Percentiles rank a stretch among this genome's conserved stretches.
These are phyloP conservation scores for Glossophaga mutica DNA, from an alignment of 2,797 vertebrate species.

Conservation along the genomic window DNA sequence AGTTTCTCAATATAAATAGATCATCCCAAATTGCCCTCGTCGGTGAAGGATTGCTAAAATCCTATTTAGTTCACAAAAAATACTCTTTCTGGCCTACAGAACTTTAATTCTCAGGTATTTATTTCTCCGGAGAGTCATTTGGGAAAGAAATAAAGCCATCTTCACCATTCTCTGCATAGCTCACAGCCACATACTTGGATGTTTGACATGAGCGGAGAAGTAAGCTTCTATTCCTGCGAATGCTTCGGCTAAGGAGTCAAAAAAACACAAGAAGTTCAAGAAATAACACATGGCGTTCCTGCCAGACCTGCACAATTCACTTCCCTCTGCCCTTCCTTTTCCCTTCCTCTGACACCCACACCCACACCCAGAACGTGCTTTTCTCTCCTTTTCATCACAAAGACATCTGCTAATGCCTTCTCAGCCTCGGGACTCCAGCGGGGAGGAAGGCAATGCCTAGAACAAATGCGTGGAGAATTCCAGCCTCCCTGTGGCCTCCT, in stretches of 20 bases:
- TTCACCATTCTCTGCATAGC: neutral
- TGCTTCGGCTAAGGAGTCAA: neutral
- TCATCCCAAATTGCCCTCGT: neutral
- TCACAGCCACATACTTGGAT: neutral
- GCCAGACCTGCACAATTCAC: neutral
- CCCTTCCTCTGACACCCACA: neutral
- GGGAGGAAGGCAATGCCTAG: neutral
- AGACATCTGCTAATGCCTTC: neutral
- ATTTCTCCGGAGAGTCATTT: conserved; percentile 42
- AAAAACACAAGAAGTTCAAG: neutral
- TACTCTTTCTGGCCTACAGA: conserved; percentile 5
- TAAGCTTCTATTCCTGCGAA: neutral
- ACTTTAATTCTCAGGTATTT: conserved; percentile 53
- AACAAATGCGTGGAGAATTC: accelerated
- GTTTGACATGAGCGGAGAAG: neutral
- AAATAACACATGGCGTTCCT: neutral
- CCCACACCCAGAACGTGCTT: neutral
- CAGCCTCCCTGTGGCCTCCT: accelerated
- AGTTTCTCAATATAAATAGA: conserved; percentile 38
- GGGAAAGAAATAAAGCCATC: conserved; percentile 24
- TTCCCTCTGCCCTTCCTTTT: conserved; percentile 1
- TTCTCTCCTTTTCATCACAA: neutral
- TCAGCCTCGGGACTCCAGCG: neutral
- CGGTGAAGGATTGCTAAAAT: conserved; percentile 10
- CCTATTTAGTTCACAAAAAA: conserved; percentile 42